Conservation (phyloP, 2,113 vertebrate species). For the Ageneiosus marmoratus region DNA sequence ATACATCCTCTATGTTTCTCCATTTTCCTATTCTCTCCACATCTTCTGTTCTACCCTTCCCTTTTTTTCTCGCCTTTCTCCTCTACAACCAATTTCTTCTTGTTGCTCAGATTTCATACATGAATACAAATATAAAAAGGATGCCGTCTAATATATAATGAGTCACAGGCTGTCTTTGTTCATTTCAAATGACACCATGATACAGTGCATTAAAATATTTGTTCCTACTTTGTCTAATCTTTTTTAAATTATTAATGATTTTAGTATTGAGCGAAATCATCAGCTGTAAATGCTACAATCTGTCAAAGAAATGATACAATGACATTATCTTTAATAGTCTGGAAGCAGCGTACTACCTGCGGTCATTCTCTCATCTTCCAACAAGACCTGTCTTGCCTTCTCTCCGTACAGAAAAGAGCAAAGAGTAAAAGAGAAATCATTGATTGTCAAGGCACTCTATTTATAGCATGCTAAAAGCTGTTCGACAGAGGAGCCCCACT, state of each 20-base stretch:
- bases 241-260: not conserved
- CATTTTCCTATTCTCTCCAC: not conserved
- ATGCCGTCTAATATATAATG: not conserved
- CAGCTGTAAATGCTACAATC: not conserved
- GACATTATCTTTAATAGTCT: not conserved
- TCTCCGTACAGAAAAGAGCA: not conserved
- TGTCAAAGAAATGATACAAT: not conserved
- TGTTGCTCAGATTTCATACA: not conserved
- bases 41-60: not conserved
- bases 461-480: conserved; percentile 34
- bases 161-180: not conserved
- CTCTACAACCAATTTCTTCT: not conserved
- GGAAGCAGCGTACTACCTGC: conserved; percentile 4
- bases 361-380: conserved; percentile 9
- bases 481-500: conserved; percentile 21
- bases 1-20: not conserved
- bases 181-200: not conserved
- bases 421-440: conserved; percentile 29
- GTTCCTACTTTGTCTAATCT: not conserved
- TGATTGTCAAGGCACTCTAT: conserved; percentile 25
- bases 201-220: not conserved
- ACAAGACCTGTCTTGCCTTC: not conserved
- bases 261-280: not conserved
- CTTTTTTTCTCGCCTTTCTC: not conserved
- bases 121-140: not conserved